Base-by-base conservation (phyloP, 2,888 invertebrate species). In the Schizaphis graminum region DNA sequence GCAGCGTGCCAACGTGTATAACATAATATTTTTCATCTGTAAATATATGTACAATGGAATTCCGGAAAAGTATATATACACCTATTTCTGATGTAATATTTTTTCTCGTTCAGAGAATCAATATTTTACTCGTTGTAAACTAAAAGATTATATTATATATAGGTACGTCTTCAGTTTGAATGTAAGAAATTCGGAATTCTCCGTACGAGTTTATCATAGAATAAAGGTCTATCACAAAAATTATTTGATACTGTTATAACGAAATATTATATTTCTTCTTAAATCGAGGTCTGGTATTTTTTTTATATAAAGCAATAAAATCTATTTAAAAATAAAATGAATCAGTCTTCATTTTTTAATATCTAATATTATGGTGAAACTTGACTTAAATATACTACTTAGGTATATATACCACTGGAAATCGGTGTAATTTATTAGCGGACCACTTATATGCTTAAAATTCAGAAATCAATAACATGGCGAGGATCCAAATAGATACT, bases 21-120 rank as follows among this genome's bases (percentile, higher is more conserved):
- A 53, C 21, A 53, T 35, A 88, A 88, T 53, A 88, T 87, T 77
- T 77, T 77, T 77, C 44, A 53, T 88, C 21, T 53, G n/a, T 67
- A n/a, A 67, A 35, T 35, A 35, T 77, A 35, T 35, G 67, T 77
- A 41, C 89, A 24, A 89, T 13, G 56, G 24, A 47, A 47, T 86
- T 86, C 86, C 44, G 44, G 86, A 44, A 86, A 47, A 86, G 77
- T 77, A 35, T 35, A n/a, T 21, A 53, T 1, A 0, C 7, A 67
- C n/a, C 16, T n/a, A 77, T 35, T 35, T 77, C 35, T 77, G 77
- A 35, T 77, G 77, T 77, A 77, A 77, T 67, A 67, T 35, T 77
- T 77, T 35, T 77, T 67, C 0, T 35, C 35, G 77, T 77, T 35
- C 77, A 8, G 35, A 35, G 77, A 77, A 77, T 77, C 77, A 35